These are phyloP conservation scores for Idaea biselata DNA, from an alignment of 2,888 invertebrate species.

Conservation along the genomic window DNA sequence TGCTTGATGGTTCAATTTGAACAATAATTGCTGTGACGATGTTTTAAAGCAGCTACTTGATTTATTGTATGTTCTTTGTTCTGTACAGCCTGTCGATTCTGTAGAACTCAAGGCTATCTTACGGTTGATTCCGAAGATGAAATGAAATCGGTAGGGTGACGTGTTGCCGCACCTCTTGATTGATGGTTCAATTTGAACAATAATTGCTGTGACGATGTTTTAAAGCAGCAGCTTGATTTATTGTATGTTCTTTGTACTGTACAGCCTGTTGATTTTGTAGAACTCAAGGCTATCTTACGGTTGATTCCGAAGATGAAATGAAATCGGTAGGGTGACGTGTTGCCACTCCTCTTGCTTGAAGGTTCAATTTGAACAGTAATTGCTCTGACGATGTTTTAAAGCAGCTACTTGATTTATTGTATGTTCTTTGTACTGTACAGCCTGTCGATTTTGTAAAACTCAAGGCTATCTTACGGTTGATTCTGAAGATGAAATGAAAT, in stretches of 20 bases:
- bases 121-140: slow-evolving; percentile 55
- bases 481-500: too few species aligned
- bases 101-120: too few species aligned
- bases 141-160: slow-evolving; percentile 60
- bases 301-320: slow-evolving; percentile 59
- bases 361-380: slow-evolving; percentile 63
- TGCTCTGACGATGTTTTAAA: slow-evolving; percentile 34
- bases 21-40: slow-evolving; percentile 43
- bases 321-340: slow-evolving; percentile 57
- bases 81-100: too few species aligned
- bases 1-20: slow-evolving; percentile 68
- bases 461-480: too few species aligned
- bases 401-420: not conserved
- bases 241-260: too few species aligned
- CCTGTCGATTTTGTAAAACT: too few species aligned
- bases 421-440: too few species aligned
- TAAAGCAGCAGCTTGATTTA: not conserved
- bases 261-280: too few species aligned
- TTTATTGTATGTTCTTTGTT: too few species aligned
- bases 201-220: slow-evolving; percentile 42
- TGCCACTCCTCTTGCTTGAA: slow-evolving; percentile 48
- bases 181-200: slow-evolving; percentile 66
- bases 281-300: too few species aligned
- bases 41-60: slow-evolving; percentile 21
- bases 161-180: slow-evolving; percentile 43